Evolutionary conservation across 1,140 invertebrate species (phyloP).

Genomic region (Musca vetustissima): DNA sequence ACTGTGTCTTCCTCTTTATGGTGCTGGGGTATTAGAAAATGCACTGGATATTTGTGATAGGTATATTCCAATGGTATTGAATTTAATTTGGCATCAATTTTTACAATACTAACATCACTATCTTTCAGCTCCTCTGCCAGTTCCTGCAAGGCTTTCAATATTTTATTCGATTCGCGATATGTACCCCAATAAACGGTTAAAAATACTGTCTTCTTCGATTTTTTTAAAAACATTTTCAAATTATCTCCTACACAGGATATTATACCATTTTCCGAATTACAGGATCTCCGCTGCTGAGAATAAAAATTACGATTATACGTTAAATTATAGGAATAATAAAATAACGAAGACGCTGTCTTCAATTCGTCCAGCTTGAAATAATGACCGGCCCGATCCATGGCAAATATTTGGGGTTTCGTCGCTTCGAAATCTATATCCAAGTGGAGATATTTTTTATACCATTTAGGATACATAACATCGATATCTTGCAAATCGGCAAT

Average conservation of each 20-base stretch:
- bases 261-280: neutral
- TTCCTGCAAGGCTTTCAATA: neutral
- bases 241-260: neutral
- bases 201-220: neutral
- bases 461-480: neutral
- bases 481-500: neutral
- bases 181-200: neutral
- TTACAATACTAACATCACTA: neutral
- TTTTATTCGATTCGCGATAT: neutral
- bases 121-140: neutral
- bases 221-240: neutral
- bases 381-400: conserved; percentile 21
- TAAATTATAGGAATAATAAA: neutral
- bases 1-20: neutral
- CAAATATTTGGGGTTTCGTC: conserved; percentile 25
- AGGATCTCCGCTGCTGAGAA: neutral
- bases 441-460: neutral
- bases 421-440: neutral
- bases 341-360: neutral
- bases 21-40: neutral
- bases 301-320: neutral
- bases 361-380: neutral
- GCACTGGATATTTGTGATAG: neutral
- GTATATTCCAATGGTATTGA: conserved; percentile 1
- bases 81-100: conserved; percentile 1